phyloP scores from a whole-genome alignment of 1,140 invertebrate species.

The Cydia pomonella region DNA sequence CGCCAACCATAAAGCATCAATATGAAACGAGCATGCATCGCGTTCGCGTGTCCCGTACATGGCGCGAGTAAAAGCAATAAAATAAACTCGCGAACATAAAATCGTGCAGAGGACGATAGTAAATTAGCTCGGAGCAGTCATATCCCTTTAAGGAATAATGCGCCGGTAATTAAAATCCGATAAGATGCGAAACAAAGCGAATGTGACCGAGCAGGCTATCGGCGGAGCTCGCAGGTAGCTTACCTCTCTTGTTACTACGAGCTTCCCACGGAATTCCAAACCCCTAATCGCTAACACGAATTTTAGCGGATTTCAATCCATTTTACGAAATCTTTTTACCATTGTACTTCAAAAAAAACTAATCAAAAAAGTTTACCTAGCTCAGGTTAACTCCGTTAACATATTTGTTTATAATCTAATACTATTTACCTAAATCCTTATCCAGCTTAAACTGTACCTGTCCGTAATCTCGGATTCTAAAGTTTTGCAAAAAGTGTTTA shows the following conservation, averaged over 20 bases:
- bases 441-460: slow-evolving; percentile 71
- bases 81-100: slow-evolving; percentile 64
- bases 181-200: slow-evolving; percentile 77
- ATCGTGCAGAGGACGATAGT: slow-evolving; percentile 60
- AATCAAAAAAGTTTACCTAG: slow-evolving; percentile 48
- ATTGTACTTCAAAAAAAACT: slow-evolving; percentile 63
- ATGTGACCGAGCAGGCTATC: slow-evolving; percentile 51
- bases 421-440: slow-evolving; percentile 73
- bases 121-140: slow-evolving; percentile 66
- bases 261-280: slow-evolving; percentile 27
- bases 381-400: slow-evolving; percentile 52
- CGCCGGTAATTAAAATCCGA: slow-evolving; percentile 78
- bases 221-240: slow-evolving; percentile 21
- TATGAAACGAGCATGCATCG: slow-evolving; percentile 41
- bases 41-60: slow-evolving; percentile 41
- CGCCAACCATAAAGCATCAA: slow-evolving; percentile 36
- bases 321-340: slow-evolving; percentile 55
- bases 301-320: slow-evolving; percentile 31
- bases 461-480: slow-evolving; percentile 53
- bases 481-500: slow-evolving; percentile 60
- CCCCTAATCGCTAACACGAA: slow-evolving; percentile 26
- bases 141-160: slow-evolving; percentile 76
- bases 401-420: slow-evolving; percentile 75
- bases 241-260: not conserved
- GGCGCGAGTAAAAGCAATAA: slow-evolving; percentile 49